phyloP scores from a whole-genome alignment of 2,797 vertebrate genomes.

The Etheostoma perlongum region DNA sequence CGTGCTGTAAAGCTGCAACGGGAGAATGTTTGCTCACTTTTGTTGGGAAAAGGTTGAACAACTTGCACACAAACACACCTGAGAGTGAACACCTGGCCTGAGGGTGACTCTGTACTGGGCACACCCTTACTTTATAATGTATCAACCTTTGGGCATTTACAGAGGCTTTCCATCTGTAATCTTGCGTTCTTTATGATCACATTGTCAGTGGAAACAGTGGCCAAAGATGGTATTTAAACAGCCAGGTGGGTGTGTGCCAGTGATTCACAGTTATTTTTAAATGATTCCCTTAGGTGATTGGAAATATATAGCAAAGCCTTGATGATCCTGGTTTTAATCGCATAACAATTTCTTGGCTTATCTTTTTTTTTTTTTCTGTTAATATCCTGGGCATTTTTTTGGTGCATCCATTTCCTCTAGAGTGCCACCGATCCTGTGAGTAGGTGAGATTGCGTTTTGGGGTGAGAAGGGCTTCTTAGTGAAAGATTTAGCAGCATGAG shows the following conservation, averaged over 20 bases:
- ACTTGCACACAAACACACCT: slow-evolving; percentile 63
- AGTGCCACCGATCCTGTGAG: slow-evolving; percentile 55
- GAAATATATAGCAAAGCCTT: slow-evolving; percentile 24
- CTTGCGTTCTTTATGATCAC: slow-evolving; percentile 30
- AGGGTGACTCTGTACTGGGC: slow-evolving; percentile 50
- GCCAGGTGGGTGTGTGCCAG: slow-evolving; percentile 30
- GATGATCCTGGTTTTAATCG: slow-evolving; percentile 17
- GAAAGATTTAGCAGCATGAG: slow-evolving; percentile 77
- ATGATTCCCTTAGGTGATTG: slow-evolving; percentile 27
- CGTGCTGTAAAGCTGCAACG: slow-evolving; percentile 44
- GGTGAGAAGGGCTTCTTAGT: slow-evolving; percentile 61
- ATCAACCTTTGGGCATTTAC: slow-evolving; percentile 38
- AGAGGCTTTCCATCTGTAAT: slow-evolving; percentile 40
- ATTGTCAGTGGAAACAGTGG: slow-evolving; percentile 40
- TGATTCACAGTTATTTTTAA: slow-evolving; percentile 35
- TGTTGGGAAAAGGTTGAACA: slow-evolving; percentile 71
- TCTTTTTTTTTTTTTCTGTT: slow-evolving; percentile 25
- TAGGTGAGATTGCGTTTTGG: slow-evolving; percentile 54
- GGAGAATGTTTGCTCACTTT: slow-evolving; percentile 76
- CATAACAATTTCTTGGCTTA: slow-evolving; percentile 13
- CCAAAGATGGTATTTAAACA: slow-evolving; percentile 47
- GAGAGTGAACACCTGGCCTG: slow-evolving; percentile 78
- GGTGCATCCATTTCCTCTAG: slow-evolving; percentile 16
- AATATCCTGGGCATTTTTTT: slow-evolving; percentile 4
- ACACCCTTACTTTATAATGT: slow-evolving; percentile 49